Percentiles rank a stretch among this genome's conserved stretches.
Evolutionary conservation across 2,113 vertebrate species (phyloP).

Genomic region (Trematomus loennbergii): DNA sequence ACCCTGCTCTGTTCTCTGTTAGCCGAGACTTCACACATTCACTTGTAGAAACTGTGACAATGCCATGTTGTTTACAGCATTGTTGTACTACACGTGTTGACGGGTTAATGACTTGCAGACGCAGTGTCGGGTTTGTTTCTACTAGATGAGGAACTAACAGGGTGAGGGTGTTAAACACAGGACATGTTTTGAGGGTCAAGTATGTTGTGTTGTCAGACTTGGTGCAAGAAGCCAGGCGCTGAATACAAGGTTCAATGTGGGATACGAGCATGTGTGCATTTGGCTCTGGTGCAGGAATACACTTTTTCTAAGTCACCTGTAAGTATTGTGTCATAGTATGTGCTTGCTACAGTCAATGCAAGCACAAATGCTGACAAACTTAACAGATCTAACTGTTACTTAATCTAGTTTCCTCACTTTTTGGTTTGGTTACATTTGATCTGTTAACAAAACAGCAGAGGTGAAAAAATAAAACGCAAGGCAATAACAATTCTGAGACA

Average conservation of each 20-base stretch:
- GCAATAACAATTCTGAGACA: conserved; percentile 64
- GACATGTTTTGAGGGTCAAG: conserved; percentile 46
- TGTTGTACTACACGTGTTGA: conserved; percentile 70
- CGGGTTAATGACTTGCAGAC: conserved; percentile 81
- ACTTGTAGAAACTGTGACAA: conserved; percentile 55
- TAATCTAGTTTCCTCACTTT: conserved; percentile 75
- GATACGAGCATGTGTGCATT: conserved; percentile 40
- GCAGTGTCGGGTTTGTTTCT: conserved; percentile 60
- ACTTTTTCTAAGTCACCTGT: conserved; percentile 11
- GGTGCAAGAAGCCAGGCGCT: conserved; percentile 48
- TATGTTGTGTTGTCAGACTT: conserved; percentile 38
- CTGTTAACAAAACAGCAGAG: conserved; percentile 61
- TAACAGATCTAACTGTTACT: conserved; percentile 59
- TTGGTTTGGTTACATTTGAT: background rate
- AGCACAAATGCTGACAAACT: conserved; percentile 38
- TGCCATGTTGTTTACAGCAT: conserved; percentile 76
- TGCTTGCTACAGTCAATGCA: background rate
- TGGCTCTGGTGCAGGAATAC: conserved; percentile 18
- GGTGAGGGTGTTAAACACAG: conserved; percentile 49
- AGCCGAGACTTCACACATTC: conserved; percentile 65
- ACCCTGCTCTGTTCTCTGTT: conserved; percentile 76
- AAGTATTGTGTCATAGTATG: conserved; percentile 6
- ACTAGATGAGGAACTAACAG: conserved; percentile 37
- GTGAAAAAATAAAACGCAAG: conserved; percentile 65
- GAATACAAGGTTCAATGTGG: conserved; percentile 14